A percentile compares a stretch with the other conserved stretches of the same genome.
Conservation (phyloP, 2,113 vertebrate species). For the Hiodon tergisus region DNA sequence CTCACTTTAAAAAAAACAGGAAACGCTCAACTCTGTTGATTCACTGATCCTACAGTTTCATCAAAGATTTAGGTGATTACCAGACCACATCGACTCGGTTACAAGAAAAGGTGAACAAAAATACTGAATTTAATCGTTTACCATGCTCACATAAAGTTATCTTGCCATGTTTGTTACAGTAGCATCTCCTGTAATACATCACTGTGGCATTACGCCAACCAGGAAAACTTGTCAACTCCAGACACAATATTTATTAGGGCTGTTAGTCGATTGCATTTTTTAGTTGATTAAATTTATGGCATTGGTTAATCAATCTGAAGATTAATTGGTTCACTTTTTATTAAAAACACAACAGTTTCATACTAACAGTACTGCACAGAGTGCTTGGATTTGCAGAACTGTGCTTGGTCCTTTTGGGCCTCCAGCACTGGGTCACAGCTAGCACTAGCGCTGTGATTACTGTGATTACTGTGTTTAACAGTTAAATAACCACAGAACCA, state of each 20-base stretch:
- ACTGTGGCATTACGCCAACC: not conserved
- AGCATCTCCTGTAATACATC: not conserved
- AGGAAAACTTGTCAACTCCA: not conserved
- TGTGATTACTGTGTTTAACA: not conserved
- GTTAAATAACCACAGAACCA: too few relatives aligned
- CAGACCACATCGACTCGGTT: not conserved
- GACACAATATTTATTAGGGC: constrained; percentile 6
- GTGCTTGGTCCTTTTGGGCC: not conserved
- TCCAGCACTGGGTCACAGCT: not conserved
- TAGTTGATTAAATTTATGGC: constrained; percentile 9
- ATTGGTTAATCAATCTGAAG: not conserved
- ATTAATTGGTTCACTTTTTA: constrained; percentile 6
- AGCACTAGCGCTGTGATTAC: not conserved
- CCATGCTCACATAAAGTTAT: not conserved
- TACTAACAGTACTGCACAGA: not conserved
- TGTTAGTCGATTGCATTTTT: constrained; percentile 8
- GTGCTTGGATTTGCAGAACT: not conserved
- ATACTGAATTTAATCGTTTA: not conserved
- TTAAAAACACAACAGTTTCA: not conserved
- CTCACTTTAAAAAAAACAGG: not conserved
- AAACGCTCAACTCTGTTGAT: not conserved
- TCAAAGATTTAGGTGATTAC: not conserved
- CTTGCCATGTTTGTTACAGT: not conserved
- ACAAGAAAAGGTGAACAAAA: not conserved
- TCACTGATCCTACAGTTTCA: not conserved